Base-by-base conservation (phyloP, 2,113 vertebrate species). In the Spheniscus mendiculus region DNA sequence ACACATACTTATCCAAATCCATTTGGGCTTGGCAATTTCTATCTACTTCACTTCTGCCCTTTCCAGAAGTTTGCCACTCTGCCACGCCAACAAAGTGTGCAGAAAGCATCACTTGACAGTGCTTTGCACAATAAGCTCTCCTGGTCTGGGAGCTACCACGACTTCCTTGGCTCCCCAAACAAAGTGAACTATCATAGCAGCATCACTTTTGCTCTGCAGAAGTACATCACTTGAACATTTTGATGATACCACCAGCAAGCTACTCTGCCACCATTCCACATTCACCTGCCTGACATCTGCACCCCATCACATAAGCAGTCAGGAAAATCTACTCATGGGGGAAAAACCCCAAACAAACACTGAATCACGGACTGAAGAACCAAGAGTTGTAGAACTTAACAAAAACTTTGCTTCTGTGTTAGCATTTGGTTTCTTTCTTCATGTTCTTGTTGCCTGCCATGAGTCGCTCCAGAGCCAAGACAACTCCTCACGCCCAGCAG, bases 31-130 rank as follows among this genome's bases (percentile, higher is more conserved):
- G 78, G 80, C 47, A 83, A 61, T 70, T 78, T 87, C 66, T 65
- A 40, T 58, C 40, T 30, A 72, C 70, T 88, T 93, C 82, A 74
- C 22, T 96, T 89, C 70, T 92, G 87, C 52, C 56, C 52, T n/a
- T 93, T 87, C 78, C 67, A 94, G 72, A 89, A 90, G 70, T 67
- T 83, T 87, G 81, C 50, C 78, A 56, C 1, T 3, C 42, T 90
- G 92, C 82, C 59, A 47, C 17, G 53, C 49, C 91, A 97, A 81
- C 42, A 12, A 89, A 87, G 52, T 11, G 40, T 27, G 50, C 70
- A 29, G 34, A 93, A 63, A 56, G 87, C 78, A 87, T 89, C 1
- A 7, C 78, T 62, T 89, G 96, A 81, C 91, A 90, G 25, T 32
- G 56, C 69, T 79, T 53, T 56, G 70, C 56, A 83, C 82, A 90